A percentile compares a stretch with the other conserved stretches of the same genome.
Conservation (phyloP, 2,797 vertebrate species). For the Simalia tracyae region DNA sequence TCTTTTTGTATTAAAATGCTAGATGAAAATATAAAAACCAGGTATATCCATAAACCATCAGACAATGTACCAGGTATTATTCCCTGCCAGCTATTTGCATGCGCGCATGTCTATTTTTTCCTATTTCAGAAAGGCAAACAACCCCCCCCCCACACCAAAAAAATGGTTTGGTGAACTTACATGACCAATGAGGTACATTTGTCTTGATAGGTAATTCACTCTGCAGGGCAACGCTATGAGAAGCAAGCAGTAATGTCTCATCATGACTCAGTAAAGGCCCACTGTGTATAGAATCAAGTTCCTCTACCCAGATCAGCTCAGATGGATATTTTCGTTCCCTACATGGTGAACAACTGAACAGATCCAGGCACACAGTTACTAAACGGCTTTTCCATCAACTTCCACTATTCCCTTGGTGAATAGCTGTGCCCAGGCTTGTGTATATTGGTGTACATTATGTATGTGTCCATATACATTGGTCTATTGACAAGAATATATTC, state of each 20-base stretch:
- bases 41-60: background rate
- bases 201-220: too few species aligned
- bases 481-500: background rate
- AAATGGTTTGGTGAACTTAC: too few species aligned
- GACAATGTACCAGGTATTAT: background rate
- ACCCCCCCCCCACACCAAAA: too few species aligned
- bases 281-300: too few species aligned
- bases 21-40: background rate
- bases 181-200: too few species aligned
- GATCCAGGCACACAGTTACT: background rate
- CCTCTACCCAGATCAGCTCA: too few species aligned
- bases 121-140: background rate
- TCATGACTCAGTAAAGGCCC: too few species aligned
- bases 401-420: background rate
- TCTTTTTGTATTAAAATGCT: background rate
- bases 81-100: background rate
- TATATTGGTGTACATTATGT: background rate
- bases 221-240: too few species aligned
- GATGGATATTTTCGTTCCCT: background rate
- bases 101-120: background rate
- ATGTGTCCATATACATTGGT: background rate
- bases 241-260: too few species aligned
- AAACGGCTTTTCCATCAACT: background rate
- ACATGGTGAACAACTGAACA: background rate
- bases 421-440: background rate